Base-by-base conservation (phyloP, 2,888 invertebrate genomes). In the Eristalis arbustorum region DNA sequence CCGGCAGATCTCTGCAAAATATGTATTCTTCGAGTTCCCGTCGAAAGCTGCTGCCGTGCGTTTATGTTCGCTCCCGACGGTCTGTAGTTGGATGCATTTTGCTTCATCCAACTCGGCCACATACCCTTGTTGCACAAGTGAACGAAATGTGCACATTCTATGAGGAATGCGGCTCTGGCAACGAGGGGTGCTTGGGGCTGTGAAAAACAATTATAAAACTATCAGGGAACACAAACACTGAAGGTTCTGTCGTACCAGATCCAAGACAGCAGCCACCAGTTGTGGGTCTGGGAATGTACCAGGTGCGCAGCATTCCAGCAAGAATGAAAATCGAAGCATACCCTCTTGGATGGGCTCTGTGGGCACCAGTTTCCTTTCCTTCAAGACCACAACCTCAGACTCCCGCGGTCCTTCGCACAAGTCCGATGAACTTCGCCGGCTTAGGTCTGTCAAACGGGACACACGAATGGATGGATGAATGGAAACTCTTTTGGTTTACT, bases 61-160 rank as follows among this genome's bases (percentile, higher is more conserved):
- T 92, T 91, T 88, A 93, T 90, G 91, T 94, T 93, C 31, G 96
- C 95, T 42, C 96, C 96, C 0, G 92, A 93, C 0, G 95, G 95
- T 63, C 96, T 94, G 91, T 96, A 96, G 90, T 96, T 95, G 8
- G 96, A 95, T 87, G 96, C 94, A 91, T 96, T 97, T 10, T 97
- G 95, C 92, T 98, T 98, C 95, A 99, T 97, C 99, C 99, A 99
- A 75, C 96, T 95, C 0, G 99, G 99, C 99, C 99, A 99, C 89
- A 98, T 98, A 0, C 99, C 99, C 91, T 98, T 97, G 92, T 99
- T 99, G 92, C 99, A 99, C 89, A 98, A 96, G 91, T 99, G 98
- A 1, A 99, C 99, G 89, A 99, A 97, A 92, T 98, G 96, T 0
- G 98, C 97, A 92, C 99, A 99, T 93, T 99, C 99, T 84, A 99